Evolutionary conservation across 2,797 vertebrate species (phyloP).

Genomic region (Oreortyx pictus): DNA sequence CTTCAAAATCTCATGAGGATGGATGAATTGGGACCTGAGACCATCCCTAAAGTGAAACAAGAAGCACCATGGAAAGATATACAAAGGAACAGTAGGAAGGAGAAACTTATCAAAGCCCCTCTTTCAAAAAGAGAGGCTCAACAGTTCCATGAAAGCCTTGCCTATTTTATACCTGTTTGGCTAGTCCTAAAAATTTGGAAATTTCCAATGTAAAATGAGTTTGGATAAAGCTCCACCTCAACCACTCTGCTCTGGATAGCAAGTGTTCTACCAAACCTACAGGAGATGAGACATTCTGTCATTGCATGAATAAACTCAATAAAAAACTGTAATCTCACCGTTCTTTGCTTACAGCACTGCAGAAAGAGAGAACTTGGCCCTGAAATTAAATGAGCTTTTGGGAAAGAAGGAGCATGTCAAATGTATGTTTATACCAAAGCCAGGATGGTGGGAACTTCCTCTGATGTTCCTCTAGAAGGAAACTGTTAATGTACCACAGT

Average conservation of each 20-base stretch:
- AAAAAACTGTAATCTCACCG: rapidly evolving
- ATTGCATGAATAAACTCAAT: not conserved
- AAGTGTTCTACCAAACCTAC: rapidly evolving
- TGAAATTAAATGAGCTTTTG: not conserved
- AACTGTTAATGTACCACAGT: not conserved
- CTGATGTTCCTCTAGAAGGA: not conserved
- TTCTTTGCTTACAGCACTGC: not conserved
- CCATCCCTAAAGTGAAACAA: not conserved
- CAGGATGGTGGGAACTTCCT: not conserved
- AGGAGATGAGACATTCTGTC: not conserved
- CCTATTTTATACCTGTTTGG: not conserved
- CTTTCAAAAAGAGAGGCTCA: not conserved
- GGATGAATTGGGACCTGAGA: not conserved
- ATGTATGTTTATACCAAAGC: not conserved
- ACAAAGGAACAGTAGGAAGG: not conserved
- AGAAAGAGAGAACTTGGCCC: not conserved
- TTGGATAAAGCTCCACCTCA: not conserved
- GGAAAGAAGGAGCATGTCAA: not conserved
- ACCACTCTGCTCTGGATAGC: not conserved
- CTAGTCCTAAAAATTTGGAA: not conserved
- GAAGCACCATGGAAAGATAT: rapidly evolving
- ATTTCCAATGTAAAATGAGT: rapidly evolving
- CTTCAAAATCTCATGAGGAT: not conserved
- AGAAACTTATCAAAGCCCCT: not conserved
- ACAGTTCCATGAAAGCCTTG: not conserved